Conservation (phyloP, 2,797 vertebrate species). For the Rhynchotus rufescens region DNA sequence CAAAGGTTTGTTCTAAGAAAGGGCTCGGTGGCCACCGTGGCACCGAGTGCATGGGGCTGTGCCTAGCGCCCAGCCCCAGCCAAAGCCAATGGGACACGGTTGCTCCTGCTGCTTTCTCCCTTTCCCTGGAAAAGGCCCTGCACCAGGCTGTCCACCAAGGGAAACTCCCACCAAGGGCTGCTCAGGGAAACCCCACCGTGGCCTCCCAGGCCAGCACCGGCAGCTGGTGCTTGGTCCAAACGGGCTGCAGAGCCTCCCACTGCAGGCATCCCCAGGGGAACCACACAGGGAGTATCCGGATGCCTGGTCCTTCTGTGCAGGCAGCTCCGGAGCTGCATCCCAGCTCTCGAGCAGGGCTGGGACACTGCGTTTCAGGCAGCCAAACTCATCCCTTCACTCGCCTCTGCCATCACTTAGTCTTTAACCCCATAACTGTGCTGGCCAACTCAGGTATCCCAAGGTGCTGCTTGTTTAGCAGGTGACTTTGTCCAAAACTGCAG, state of each 20-base stretch:
- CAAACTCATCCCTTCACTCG: slow-evolving; percentile 29
- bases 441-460: slow-evolving; percentile 38
- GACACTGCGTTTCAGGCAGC: slow-evolving; percentile 58
- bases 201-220: too few species aligned
- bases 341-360: too few species aligned
- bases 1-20: slow-evolving; percentile 71
- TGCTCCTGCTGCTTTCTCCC: background rate
- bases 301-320: background rate
- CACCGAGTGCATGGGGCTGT: too few species aligned
- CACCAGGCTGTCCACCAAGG: too few species aligned
- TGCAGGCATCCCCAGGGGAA: background rate
- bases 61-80: background rate
- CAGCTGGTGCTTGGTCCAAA: too few species aligned
- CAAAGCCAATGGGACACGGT: background rate
- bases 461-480: slow-evolving; percentile 21
- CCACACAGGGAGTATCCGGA: background rate
- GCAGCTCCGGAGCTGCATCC: slow-evolving; percentile 4
- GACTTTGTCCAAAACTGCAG: background rate
- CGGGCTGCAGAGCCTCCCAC: background rate
- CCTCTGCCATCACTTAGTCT: slow-evolving; percentile 23
- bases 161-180: too few species aligned
- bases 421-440: slow-evolving; percentile 14
- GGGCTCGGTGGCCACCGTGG: background rate
- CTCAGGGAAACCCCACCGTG: too few species aligned
- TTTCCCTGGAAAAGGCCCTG: slow-evolving; percentile 50